A percentile compares a stretch with the other conserved stretches of the same genome.
phyloP scores from a whole-genome alignment of 2,797 vertebrate genomes.

The Anabacerthia variegaticeps region DNA sequence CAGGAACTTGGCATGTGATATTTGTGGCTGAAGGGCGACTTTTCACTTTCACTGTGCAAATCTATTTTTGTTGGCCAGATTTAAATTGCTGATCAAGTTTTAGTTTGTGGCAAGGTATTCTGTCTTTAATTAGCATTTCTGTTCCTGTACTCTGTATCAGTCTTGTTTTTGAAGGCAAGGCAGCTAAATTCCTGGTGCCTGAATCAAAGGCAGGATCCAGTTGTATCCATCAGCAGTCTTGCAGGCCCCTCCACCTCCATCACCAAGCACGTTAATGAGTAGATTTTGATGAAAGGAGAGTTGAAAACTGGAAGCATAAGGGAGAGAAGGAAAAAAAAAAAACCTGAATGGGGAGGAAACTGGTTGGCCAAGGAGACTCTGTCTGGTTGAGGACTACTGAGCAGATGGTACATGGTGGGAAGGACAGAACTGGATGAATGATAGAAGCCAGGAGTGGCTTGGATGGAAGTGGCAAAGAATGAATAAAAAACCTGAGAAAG shows the following conservation, averaged over 20 bases:
- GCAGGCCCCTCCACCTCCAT: neutral
- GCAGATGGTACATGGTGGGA: neutral
- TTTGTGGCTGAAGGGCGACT: neutral
- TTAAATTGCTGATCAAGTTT: slow-evolving; percentile 20
- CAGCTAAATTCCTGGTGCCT: neutral
- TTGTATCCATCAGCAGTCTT: neutral
- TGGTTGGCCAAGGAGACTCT: accelerated
- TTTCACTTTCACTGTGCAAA: slow-evolving; percentile 5
- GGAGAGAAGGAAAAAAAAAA: neutral
- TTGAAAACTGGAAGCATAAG: neutral
- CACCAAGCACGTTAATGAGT: neutral
- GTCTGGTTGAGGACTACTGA: neutral
- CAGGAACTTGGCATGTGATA: neutral
- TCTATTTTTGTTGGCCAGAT: slow-evolving; percentile 15
- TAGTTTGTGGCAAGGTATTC: neutral
- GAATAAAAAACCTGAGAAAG: neutral
- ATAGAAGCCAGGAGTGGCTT: neutral
- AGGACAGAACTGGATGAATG: neutral
- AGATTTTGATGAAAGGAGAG: neutral
- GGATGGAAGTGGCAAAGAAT: neutral
- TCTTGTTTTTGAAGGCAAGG: neutral
- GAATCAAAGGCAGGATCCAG: neutral
- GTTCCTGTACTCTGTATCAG: neutral
- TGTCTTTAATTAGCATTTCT: neutral
- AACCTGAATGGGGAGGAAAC: neutral